Percentiles rank a stretch among this genome's conserved stretches.
Conservation (phyloP, 2,113 vertebrate genomes). For the Melanerpes aurifrons region DNA sequence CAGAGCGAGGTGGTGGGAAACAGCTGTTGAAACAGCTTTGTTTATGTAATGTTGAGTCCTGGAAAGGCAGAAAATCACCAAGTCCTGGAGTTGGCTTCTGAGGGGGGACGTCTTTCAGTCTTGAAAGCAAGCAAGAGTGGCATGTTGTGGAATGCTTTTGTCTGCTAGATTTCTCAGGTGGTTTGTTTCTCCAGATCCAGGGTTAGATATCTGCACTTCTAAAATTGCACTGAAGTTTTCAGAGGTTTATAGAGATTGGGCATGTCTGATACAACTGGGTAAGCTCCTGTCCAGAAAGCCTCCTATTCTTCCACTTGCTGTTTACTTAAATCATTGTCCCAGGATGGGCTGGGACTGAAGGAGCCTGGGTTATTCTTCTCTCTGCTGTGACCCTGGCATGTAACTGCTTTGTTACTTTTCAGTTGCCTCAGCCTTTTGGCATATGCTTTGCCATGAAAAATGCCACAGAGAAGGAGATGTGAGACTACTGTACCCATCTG, state of each 20-base stretch:
- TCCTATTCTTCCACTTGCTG: background rate
- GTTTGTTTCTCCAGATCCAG: rapidly evolving
- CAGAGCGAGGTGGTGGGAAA: rapidly evolving
- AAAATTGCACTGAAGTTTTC: background rate
- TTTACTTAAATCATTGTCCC: background rate
- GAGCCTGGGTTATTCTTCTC: background rate
- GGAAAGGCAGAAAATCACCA: background rate
- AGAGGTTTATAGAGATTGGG: background rate
- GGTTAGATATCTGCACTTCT: background rate
- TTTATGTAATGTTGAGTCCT: background rate
- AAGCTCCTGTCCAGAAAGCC: background rate
- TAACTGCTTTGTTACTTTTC: background rate
- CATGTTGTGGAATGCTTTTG: background rate
- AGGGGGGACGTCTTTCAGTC: background rate
- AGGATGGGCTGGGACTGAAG: background rate
- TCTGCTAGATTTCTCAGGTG: background rate
- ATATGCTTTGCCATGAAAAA: background rate
- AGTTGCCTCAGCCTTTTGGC: background rate
- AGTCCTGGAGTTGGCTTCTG: background rate
- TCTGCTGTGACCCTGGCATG: rapidly evolving
- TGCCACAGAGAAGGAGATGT: background rate
- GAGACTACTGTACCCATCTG: background rate
- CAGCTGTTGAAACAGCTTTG: background rate
- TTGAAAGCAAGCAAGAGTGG: background rate
- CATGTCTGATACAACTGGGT: background rate